Conservation (phyloP, 2,888 invertebrate species). For the Acanthopleura granulata region DNA sequence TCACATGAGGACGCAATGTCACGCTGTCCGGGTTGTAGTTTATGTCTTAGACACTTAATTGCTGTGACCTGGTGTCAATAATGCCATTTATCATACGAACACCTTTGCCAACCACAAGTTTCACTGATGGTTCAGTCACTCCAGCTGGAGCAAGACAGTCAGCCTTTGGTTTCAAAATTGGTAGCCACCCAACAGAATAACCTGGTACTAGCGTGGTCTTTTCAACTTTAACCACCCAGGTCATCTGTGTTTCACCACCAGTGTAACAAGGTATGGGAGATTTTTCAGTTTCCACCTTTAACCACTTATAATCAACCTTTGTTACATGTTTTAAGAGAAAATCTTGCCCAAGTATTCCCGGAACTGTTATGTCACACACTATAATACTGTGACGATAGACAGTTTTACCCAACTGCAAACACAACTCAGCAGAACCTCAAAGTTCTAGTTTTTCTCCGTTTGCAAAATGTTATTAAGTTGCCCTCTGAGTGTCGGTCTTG, state of each 20-base stretch:
- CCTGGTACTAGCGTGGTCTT: constrained; percentile 1
- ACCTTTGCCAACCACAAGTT: no score
- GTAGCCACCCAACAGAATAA: neutral
- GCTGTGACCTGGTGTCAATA: no score
- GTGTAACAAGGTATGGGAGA: constrained; percentile 6
- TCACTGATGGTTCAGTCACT: no score
- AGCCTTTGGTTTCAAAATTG: neutral
- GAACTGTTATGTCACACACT: constrained; percentile 9
- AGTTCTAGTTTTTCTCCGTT: neutral
- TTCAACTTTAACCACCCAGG: neutral
- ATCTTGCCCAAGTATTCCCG: constrained; percentile 17
- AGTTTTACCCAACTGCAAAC: neutral
- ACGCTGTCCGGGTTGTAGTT: no score
- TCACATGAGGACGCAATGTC: no score
- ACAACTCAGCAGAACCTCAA: neutral
- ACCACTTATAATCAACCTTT: neutral
- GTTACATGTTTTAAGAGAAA: constrained; percentile 3
- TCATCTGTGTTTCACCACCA: constrained; percentile 19
- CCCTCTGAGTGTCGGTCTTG: neutral
- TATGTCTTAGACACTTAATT: no score
- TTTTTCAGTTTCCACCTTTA: neutral
- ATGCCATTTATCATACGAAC: no score
- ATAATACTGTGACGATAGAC: constrained; percentile 4
- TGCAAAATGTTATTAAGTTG: neutral
- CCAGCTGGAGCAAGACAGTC: neutral